Base-by-base conservation (phyloP, 2,888 invertebrate genomes). In the Resseliella maxima region DNA sequence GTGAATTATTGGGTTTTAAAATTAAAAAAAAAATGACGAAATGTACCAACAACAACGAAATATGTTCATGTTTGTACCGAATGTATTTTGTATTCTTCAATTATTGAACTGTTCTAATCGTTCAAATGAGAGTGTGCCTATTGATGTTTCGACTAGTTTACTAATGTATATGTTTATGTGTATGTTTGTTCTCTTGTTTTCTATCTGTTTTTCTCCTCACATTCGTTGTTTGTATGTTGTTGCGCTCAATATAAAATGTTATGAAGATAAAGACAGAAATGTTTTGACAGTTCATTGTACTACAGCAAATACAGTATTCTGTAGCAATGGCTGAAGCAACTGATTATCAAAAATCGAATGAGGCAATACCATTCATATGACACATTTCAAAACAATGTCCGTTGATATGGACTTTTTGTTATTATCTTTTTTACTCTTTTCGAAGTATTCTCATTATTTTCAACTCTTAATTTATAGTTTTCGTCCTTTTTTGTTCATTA, bases 41-140 rank as follows among this genome's bases (percentile, higher is more conserved):
- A 27, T 24, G 41, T 8, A 41, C 41, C 31, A 15, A 35, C 72
- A 35, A 72, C 15, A 31, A 1, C 72, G 31, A 72, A 72, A 27
- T 27, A 31, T 31, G 0, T 27, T 15, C 72, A 72, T 72, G 15
- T 2, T 31, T 24, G n/a, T 72, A 31, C 3, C 8, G 46, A 41
- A 41, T 27, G 35, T 72, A 0, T 31, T 41, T 59, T 59, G 5
- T 24, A 24, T 12, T 24, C n/a, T n/a, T n/a, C 59, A n/a, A 59
- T 59, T 59, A 59, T 59, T 59, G 59, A 59, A 59, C 59, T 59
- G 72, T 72, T 72, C 72, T 72, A 72, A 72, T 72, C 72, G 27
- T 72, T 15, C 72, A 72, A 72, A 72, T 72, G 27, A 72, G 8
- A 50, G 41, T 50, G 18, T 72, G 18, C 31, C 72, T 72, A 72